Evolutionary conservation across 2,888 invertebrate genomes (phyloP).

Genomic region (Pristionchus mayeri): DNA sequence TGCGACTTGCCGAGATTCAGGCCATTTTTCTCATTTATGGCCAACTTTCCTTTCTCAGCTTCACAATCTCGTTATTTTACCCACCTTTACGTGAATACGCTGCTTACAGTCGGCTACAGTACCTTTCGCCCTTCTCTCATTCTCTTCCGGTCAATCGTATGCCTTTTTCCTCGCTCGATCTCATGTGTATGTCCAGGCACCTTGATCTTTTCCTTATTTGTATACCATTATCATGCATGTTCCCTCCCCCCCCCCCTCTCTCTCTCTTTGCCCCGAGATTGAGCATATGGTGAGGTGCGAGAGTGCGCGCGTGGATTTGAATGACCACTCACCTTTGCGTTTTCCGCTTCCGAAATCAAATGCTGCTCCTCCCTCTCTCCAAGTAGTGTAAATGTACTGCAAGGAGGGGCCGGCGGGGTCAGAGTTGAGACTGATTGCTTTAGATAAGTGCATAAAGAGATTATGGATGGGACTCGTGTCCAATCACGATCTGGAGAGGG

Average conservation of each 20-base stretch:
- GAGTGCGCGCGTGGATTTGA: constrained; percentile 14
- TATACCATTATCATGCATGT: constrained; percentile 47
- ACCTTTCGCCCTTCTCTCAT: neutral
- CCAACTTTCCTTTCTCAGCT: neutral
- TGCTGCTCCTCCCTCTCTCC: neutral
- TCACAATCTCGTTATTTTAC: neutral
- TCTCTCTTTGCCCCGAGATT: constrained; percentile 14
- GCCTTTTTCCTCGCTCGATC: constrained; percentile 1
- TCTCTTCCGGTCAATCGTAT: neutral
- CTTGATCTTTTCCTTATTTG: constrained; percentile 49
- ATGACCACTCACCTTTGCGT: constrained; percentile 1
- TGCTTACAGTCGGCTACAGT: neutral
- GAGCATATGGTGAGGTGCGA: constrained; percentile 32
- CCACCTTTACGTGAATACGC: neutral
- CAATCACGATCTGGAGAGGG: constrained; percentile 46
- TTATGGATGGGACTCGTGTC: constrained; percentile 41
- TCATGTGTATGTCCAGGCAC: constrained; percentile 28
- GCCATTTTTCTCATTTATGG: constrained; percentile 17
- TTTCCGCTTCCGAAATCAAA: neutral
- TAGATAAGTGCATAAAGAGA: constrained; percentile 50
- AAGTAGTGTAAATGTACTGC: constrained; percentile 17
- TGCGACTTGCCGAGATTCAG: constrained; percentile 9
- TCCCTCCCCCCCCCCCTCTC: constrained; percentile 17
- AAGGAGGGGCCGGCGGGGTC: neutral
- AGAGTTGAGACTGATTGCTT: constrained; percentile 48